These are phyloP conservation scores for Strigamia maritima DNA, from an alignment of 2,888 invertebrate species.

Conservation along the genomic window DNA sequence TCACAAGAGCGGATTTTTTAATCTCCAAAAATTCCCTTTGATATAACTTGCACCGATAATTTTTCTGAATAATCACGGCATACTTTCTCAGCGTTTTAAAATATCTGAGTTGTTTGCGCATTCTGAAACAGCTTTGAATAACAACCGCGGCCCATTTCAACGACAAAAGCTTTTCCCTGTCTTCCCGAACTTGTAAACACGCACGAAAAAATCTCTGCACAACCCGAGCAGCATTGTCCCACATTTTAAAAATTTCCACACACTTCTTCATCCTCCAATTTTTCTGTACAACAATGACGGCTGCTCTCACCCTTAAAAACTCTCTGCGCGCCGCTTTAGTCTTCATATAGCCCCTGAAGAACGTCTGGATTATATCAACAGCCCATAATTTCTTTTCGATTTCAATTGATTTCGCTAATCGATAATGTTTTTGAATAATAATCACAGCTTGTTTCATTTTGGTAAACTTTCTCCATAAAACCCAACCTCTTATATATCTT, in stretches of 20 bases:
- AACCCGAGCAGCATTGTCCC: not conserved
- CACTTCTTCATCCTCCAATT: not conserved
- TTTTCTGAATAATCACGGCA: conserved; percentile 40
- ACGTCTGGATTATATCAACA: not conserved
- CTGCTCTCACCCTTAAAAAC: not conserved
- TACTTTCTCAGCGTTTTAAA: not conserved
- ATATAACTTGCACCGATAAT: not conserved
- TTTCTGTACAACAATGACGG: not conserved
- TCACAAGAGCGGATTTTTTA: not conserved
- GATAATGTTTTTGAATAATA: not conserved
- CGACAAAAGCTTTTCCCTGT: not conserved
- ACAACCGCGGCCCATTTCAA: not conserved
- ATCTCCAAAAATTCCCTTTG: conserved; percentile 41
- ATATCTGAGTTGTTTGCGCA: not conserved
- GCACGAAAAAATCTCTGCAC: not conserved
- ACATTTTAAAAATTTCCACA: not conserved
- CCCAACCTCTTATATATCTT: not conserved
- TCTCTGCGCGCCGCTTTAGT: not conserved
- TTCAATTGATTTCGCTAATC: not conserved
- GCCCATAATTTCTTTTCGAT: not conserved
- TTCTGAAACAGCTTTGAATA: not conserved
- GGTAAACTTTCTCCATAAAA: not conserved
- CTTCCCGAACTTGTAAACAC: not conserved
- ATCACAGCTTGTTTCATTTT: not conserved
- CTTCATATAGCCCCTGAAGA: not conserved